phyloP scores from a whole-genome alignment of 53 echinoderm and acorn worm species.

The Pentamera pediparva region DNA sequence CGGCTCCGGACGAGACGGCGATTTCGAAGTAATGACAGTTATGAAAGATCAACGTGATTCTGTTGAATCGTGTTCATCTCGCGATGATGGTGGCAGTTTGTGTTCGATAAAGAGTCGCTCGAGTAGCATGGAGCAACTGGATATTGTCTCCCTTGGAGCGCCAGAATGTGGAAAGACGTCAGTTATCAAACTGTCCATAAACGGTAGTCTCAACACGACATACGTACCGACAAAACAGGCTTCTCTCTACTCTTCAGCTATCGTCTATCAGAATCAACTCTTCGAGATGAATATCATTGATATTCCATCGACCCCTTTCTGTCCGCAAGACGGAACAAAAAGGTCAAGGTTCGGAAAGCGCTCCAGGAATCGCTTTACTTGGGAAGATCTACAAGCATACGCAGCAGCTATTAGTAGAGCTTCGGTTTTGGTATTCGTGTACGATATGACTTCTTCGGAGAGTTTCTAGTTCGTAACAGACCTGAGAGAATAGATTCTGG shows the following conservation, averaged over 20 bases:
- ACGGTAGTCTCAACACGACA: slow-evolving; percentile 62
- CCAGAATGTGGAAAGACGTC: slow-evolving; percentile 88
- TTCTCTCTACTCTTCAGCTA: slow-evolving; percentile 79
- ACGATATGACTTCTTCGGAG: slow-evolving; percentile 82
- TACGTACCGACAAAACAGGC: slow-evolving; percentile 72
- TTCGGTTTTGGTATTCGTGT: slow-evolving; percentile 79
- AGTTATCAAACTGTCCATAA: slow-evolving; percentile 69
- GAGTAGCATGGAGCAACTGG: slow-evolving; percentile 60
- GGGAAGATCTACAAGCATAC: slow-evolving; percentile 85
- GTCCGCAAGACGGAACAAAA: slow-evolving; percentile 58
- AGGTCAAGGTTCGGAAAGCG: slow-evolving; percentile 34
- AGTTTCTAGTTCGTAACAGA: slow-evolving; percentile 94
- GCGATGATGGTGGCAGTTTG: slow-evolving; percentile 12
- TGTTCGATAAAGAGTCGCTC: slow-evolving; percentile 12
- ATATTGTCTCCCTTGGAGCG: slow-evolving; percentile 82
- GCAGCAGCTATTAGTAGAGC: slow-evolving; percentile 74
- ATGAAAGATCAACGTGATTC: slow-evolving; percentile 27
- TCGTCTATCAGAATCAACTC: slow-evolving; percentile 72
- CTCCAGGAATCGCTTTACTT: slow-evolving; percentile 29
- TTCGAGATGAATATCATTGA: slow-evolving; percentile 88
- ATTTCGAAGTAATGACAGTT: too few relatives aligned
- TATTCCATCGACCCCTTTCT: slow-evolving; percentile 79
- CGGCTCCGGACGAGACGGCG: too few relatives aligned
- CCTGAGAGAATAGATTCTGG: slow-evolving; percentile 84
- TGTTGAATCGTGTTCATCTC: slow-evolving; percentile 15